Evolutionary conservation across 2,888 invertebrate species (phyloP), one percentile per base, ranked within the genome.

Genomic region (Zaprionus bogoriensis): DNA sequence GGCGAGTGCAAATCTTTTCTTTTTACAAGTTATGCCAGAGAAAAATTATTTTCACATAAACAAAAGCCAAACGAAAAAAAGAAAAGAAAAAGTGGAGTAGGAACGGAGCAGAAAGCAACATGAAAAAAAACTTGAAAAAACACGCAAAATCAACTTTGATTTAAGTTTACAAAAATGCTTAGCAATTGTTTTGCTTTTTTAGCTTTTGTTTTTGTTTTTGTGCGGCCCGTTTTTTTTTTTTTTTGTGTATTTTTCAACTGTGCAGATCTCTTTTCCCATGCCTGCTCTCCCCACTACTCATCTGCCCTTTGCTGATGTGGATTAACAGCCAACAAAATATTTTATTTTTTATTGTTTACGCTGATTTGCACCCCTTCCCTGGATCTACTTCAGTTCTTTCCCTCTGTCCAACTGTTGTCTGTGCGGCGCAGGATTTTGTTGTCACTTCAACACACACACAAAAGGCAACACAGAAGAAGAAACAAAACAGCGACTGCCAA

Each of bases 151-250:
- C 82, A 87, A 87, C 87, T 87, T 87, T 83, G 82, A 83, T 83
- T 83, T 83, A 87, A 87, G 82, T 87, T 87, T 84, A 84, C 81
- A 84, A 81, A 83, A 83, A 83, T 85, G 85, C 85, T 87, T 82
- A 87, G 71, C 87, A 84, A 85, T 80, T 80, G 74, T 67, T 66
- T 69, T 74, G 77, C 68, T 80, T 83, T 80, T 83, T 82, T 65
- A 74, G 67, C 84, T 77, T 80, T 79, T 76, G 67, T 55, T n/a
- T n/a, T n/a, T 65, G 14, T 60, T 59, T 67, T 55, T 64, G 19
- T 41, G 55, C 50, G 42, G 69, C 61, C 50, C 48, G 69, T 57
- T 48, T 60, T 60, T 58, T 66, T 46, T 59, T 36, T 28, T 27
- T 61, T 51, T 48, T 25, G 32, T 41, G 19, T 41, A 45, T 52